Evolutionary conservation across 2,797 vertebrate genomes (phyloP).

Genomic region (Dermochelys coriacea): DNA sequence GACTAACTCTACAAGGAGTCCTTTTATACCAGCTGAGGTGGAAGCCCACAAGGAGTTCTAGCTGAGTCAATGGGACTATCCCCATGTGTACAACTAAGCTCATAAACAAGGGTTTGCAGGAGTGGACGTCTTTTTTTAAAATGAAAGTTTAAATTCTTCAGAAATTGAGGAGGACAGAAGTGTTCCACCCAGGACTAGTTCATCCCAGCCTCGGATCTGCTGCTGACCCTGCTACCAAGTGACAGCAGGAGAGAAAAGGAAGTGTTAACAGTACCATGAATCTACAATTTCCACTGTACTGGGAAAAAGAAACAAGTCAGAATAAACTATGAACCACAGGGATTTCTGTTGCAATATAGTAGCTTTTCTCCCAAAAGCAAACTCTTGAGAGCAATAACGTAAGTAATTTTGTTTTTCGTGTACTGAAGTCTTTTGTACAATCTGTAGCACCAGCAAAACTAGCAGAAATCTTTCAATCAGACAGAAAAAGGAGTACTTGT

Average conservation of each 20-base stretch:
- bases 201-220: not conserved
- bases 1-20: not conserved
- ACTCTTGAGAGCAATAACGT: not conserved
- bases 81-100: not conserved
- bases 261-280: not conserved
- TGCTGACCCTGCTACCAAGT: not conserved
- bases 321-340: not conserved
- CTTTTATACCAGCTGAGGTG: not conserved
- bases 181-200: not conserved
- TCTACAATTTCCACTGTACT: not conserved
- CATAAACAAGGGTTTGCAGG: not conserved
- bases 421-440: not conserved
- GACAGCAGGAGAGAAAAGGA: not conserved
- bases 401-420: not conserved
- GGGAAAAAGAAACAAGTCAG: not conserved
- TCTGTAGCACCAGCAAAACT: not conserved
- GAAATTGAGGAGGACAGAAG: not conserved
- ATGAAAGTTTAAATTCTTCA: not conserved
- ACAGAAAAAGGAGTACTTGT: no score
- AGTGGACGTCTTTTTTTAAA: not conserved
- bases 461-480: not conserved
- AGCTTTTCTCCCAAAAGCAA: not conserved
- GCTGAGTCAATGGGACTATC: fast-evolving
- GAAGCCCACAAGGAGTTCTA: no score
- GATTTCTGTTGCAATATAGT: not conserved